A percentile compares a stretch with the other conserved stretches of the same genome.
These are phyloP conservation scores for Ophion costatus DNA, from an alignment of 2,888 invertebrate genomes.

Conservation along the genomic window DNA sequence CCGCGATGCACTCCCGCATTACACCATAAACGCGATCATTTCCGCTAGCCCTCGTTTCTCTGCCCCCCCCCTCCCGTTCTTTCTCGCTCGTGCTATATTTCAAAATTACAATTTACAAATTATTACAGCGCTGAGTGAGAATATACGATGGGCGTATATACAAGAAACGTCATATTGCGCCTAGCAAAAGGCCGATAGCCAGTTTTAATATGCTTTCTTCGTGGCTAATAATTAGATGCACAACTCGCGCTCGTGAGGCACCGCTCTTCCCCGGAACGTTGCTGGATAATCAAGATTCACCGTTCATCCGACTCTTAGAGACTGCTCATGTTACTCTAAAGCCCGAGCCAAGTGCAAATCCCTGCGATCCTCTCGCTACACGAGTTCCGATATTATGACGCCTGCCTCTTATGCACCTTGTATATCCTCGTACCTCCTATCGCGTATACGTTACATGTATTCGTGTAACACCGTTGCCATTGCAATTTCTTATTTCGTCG, in stretches of 20 bases:
- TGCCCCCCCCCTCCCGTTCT: background rate
- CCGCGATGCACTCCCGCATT: slow-evolving; percentile 7
- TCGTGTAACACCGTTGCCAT: slow-evolving; percentile 50
- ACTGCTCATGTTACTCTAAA: slow-evolving; percentile 36
- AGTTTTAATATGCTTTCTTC: slow-evolving; percentile 62
- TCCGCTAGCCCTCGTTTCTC: background rate
- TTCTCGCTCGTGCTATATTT: background rate
- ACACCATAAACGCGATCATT: slow-evolving; percentile 18
- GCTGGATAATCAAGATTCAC: slow-evolving; percentile 70
- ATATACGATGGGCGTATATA: background rate
- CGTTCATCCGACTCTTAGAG: slow-evolving; percentile 62
- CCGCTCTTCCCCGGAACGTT: slow-evolving; percentile 39
- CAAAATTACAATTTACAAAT: slow-evolving; percentile 40
- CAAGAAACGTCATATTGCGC: slow-evolving; percentile 2
- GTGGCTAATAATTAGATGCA: slow-evolving; percentile 68
- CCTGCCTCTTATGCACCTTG: slow-evolving; percentile 51
- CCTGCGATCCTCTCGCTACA: slow-evolving; percentile 20
- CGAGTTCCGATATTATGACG: slow-evolving; percentile 64
- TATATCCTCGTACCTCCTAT: slow-evolving; percentile 25
- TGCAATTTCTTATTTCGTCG: slow-evolving; percentile 6
- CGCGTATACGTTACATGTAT: slow-evolving; percentile 17
- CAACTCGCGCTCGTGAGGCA: slow-evolving; percentile 11
- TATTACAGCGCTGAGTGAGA: slow-evolving; percentile 17
- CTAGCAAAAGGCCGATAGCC: slow-evolving; percentile 40
- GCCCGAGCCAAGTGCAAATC: slow-evolving; percentile 45